These are phyloP conservation scores for Parazoanthus atlanticus DNA, from an alignment of 92 coral and sea anemone genomes.

Conservation along the genomic window DNA sequence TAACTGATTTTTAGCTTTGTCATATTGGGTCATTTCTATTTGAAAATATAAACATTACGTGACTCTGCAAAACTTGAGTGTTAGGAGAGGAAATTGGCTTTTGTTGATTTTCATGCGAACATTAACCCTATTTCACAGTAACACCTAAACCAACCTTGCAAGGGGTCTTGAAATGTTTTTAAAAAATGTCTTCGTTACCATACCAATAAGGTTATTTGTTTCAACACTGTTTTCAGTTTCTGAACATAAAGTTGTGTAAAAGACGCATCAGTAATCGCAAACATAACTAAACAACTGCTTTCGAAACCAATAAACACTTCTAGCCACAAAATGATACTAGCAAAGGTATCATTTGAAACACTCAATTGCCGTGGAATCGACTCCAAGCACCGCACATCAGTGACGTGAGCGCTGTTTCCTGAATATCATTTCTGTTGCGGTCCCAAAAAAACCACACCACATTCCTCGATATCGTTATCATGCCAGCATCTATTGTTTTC, in stretches of 20 bases:
- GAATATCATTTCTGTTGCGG: neutral
- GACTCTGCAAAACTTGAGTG: neutral
- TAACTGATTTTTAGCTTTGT: no score
- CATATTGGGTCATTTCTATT: no score
- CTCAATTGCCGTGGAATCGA: neutral
- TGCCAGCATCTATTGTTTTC: conserved; percentile 24
- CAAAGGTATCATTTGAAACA: neutral
- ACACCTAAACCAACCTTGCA: neutral
- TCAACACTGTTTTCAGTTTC: neutral
- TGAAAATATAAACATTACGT: neutral
- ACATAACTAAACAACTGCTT: neutral
- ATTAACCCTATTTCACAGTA: neutral
- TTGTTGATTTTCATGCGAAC: neutral
- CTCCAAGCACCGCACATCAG: neutral
- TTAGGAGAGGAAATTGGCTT: no score
- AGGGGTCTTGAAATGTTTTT: neutral
- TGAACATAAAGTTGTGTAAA: neutral
- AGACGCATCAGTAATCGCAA: neutral
- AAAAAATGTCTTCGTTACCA: neutral
- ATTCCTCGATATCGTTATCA: conserved; percentile 13
- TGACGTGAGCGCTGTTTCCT: neutral
- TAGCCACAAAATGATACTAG: neutral
- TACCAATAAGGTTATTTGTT: neutral
- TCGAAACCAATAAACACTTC: neutral
- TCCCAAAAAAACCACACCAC: neutral